phyloP scores from a whole-genome alignment of 2,888 invertebrate species.

The Geotrupes spiniger region DNA sequence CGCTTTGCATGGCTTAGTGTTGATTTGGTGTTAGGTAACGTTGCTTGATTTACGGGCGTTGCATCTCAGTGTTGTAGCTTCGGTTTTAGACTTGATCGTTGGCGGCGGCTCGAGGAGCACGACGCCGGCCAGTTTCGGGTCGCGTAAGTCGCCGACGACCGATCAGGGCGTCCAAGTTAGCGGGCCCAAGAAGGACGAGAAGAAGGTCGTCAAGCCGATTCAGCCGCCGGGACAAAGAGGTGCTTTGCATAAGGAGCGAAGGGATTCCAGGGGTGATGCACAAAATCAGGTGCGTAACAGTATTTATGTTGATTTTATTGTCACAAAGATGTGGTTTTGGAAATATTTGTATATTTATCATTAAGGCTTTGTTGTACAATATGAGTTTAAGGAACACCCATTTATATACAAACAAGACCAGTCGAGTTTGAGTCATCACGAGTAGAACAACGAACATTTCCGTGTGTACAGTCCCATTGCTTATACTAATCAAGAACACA shows the following conservation, averaged over 20 bases:
- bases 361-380: too few relatives aligned
- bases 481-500: too few relatives aligned
- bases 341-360: too few relatives aligned
- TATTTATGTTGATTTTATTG: background rate
- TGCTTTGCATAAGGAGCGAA: conserved; percentile 42
- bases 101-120: conserved; percentile 70
- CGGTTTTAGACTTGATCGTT: conserved; percentile 69
- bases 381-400: too few relatives aligned
- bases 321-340: too few relatives aligned
- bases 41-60: conserved; percentile 1
- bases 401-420: too few relatives aligned
- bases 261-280: conserved; percentile 38
- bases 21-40: background rate
- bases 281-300: conserved; percentile 19
- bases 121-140: conserved; percentile 70
- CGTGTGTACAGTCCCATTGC: too few relatives aligned
- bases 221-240: conserved; percentile 42
- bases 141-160: conserved; percentile 80
- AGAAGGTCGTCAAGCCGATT: conserved; percentile 43
- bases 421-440: too few relatives aligned
- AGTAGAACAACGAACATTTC: too few relatives aligned
- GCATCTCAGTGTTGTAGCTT: conserved; percentile 37
- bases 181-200: conserved; percentile 44
- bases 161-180: conserved; percentile 79
- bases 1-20: background rate